Conservation (phyloP, 2,888 invertebrate species). For the Synergus itoensis region DNA sequence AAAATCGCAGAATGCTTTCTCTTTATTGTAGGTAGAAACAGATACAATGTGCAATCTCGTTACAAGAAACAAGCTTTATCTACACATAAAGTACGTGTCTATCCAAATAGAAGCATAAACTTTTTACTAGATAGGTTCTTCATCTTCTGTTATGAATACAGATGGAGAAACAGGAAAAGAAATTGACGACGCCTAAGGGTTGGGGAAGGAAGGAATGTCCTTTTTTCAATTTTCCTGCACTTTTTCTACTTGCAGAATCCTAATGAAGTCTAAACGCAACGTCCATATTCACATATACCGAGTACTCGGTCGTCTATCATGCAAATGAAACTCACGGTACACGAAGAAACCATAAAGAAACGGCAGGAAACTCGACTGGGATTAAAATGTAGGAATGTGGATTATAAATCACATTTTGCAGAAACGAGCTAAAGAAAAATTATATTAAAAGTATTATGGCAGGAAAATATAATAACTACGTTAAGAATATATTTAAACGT, state of each 20-base stretch:
- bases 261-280: conserved; percentile 19
- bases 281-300: conserved; percentile 9
- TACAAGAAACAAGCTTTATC: conserved; percentile 9
- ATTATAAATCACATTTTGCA: neutral
- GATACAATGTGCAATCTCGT: conserved; percentile 8
- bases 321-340: conserved; percentile 36
- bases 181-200: neutral
- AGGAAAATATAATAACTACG: neutral
- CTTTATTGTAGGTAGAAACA: neutral
- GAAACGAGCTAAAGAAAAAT: neutral
- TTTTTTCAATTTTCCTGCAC: conserved; percentile 24
- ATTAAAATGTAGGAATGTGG: conserved; percentile 22
- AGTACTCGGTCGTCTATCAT: conserved; percentile 16
- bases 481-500: neutral
- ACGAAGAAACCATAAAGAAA: conserved; percentile 36
- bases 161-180: neutral
- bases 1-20: neutral
- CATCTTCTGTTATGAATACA: conserved; percentile 20
- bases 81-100: conserved; percentile 12
- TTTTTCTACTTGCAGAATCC: conserved; percentile 20
- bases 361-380: conserved; percentile 9
- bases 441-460: neutral
- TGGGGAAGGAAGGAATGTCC: neutral
- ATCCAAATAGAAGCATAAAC: conserved; percentile 2
- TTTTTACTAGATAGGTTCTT: conserved; percentile 30